Evolutionary conservation across 2,797 vertebrate species (phyloP).

Genomic region (Alcedo atthis): DNA sequence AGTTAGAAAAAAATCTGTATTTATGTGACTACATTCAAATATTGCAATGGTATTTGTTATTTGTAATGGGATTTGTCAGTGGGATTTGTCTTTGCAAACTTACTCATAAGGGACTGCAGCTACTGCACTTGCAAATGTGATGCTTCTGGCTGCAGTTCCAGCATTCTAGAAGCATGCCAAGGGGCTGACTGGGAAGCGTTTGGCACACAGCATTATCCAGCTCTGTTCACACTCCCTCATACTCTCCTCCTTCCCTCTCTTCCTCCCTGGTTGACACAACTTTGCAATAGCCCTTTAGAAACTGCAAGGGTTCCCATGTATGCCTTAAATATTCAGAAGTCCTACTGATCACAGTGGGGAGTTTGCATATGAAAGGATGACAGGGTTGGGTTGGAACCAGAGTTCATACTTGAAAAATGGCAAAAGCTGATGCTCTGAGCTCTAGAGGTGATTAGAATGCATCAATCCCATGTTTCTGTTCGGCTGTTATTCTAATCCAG

Average conservation of each 20-base stretch:
- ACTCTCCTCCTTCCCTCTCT: not conserved
- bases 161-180: slow-evolving; percentile 36
- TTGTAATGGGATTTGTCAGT: slow-evolving; percentile 56
- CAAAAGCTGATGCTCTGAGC: not conserved
- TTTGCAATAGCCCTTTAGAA: slow-evolving; percentile 36
- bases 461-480: not conserved
- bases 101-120: slow-evolving; percentile 34
- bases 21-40: not conserved
- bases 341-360: not conserved
- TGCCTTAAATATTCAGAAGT: not conserved
- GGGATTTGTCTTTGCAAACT: slow-evolving; percentile 61
- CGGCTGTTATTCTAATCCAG: not conserved
- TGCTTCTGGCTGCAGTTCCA: slow-evolving; percentile 36
- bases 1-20: not conserved
- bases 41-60: slow-evolving; percentile 62
- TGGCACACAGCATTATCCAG: slow-evolving; percentile 23
- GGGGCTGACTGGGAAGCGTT: slow-evolving; percentile 17
- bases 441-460: not conserved
- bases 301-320: not conserved
- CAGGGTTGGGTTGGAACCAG: slow-evolving; percentile 7
- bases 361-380: slow-evolving; percentile 15
- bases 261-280: not conserved
- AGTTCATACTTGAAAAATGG: slow-evolving; percentile 4
- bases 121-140: slow-evolving; percentile 38
- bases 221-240: slow-evolving; percentile 27